A percentile compares a stretch with the other conserved stretches of the same genome.
Evolutionary conservation across 2,888 invertebrate species (phyloP).

Genomic region (Pemphredon lugubris): DNA sequence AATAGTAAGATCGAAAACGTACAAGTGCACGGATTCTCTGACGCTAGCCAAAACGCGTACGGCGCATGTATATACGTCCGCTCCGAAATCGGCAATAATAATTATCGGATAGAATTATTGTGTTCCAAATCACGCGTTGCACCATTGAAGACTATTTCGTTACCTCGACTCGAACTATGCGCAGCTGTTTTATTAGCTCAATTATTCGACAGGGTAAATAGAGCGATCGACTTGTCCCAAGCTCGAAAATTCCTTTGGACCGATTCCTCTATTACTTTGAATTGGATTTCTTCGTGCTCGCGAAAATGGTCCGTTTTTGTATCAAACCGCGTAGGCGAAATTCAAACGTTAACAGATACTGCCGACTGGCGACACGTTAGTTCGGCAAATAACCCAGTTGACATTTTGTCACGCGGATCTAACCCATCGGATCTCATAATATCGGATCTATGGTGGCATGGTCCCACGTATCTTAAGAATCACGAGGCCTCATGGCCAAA

Average conservation of each 20-base stretch:
- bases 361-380: no score
- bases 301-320: no score
- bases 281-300: no score
- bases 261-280: neutral
- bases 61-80: constrained; percentile 4
- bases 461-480: no score
- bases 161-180: constrained; percentile 3
- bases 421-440: no score
- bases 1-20: neutral
- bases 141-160: neutral
- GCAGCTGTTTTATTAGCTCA: neutral
- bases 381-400: no score
- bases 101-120: neutral
- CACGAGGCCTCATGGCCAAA: no score
- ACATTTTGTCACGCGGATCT: no score
- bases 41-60: neutral
- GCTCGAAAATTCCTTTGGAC: neutral
- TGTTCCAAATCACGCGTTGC: constrained; percentile 10
- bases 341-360: no score
- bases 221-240: neutral
- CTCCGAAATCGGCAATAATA: neutral
- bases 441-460: no score
- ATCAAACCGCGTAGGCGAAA: no score
- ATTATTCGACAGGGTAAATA: neutral
- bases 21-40: constrained; percentile 6